Conservation (phyloP, 2,888 invertebrate species). For the Ennomos fuscantarius region DNA sequence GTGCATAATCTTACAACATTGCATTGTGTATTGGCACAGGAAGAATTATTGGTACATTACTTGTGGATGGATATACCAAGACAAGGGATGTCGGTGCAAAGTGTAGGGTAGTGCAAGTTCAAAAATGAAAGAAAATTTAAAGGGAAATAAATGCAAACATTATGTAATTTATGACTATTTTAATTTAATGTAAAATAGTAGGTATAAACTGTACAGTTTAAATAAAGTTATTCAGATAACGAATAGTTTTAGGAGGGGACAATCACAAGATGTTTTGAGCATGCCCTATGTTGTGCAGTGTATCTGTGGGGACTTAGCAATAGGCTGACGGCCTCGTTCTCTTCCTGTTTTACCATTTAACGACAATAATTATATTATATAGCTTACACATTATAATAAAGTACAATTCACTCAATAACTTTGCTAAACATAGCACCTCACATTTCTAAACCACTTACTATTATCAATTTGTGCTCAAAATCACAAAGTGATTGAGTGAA, state of each 20-base stretch:
- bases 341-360: slow-evolving; percentile 25
- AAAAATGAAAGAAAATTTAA: slow-evolving; percentile 31
- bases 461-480: slow-evolving; percentile 28
- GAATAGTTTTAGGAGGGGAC: slow-evolving; percentile 63
- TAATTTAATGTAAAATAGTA: slow-evolving; percentile 73
- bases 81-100: slow-evolving; percentile 31
- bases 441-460: slow-evolving; percentile 14
- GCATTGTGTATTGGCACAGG: slow-evolving; percentile 38
- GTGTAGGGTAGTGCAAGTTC: slow-evolving; percentile 43
- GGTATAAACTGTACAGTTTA: slow-evolving; percentile 78
- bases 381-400: slow-evolving; percentile 29
- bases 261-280: slow-evolving; percentile 71
- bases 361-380: slow-evolving; percentile 26
- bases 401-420: slow-evolving; percentile 37
- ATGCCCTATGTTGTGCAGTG: slow-evolving; percentile 77
- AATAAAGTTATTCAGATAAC: slow-evolving; percentile 68
- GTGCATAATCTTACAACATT: slow-evolving; percentile 44
- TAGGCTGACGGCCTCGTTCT: slow-evolving; percentile 40
- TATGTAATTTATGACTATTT: slow-evolving; percentile 69
- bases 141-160: slow-evolving; percentile 63
- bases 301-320: slow-evolving; percentile 38
- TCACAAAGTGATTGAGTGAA: slow-evolving; percentile 36
- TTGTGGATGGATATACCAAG: slow-evolving; percentile 16
- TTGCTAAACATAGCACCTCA: slow-evolving; percentile 32
- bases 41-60: slow-evolving; percentile 21